Percentiles rank a stretch among this genome's conserved stretches.
Conservation (phyloP, 1,140 invertebrate genomes). For the Magallana angulata region DNA sequence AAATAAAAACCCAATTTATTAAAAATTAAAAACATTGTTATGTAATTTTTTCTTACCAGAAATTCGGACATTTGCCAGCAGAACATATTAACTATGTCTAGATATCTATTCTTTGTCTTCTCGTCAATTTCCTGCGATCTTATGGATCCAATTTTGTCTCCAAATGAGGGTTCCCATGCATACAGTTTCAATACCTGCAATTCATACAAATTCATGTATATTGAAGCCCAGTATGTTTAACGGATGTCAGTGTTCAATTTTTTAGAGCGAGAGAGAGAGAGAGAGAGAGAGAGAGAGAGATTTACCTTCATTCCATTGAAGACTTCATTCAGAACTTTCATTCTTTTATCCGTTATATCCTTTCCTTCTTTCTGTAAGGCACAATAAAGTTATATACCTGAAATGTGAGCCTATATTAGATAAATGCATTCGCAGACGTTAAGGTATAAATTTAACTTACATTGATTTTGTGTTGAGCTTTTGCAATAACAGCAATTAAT, state of each 20-base stretch:
- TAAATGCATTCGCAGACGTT: background rate
- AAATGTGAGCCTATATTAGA: background rate
- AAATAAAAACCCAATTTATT: background rate
- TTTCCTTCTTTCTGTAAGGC: background rate
- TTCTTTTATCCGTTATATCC: background rate
- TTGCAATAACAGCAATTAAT: background rate
- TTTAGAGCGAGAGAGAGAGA: background rate
- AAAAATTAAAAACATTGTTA: background rate
- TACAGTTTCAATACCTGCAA: constrained; percentile 21
- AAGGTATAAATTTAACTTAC: background rate
- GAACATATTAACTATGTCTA: background rate
- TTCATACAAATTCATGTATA: too few species aligned
- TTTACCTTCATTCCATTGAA: constrained; percentile 19
- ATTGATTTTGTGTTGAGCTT: constrained; percentile 13
- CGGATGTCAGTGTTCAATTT: background rate
- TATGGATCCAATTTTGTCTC: constrained; percentile 5
- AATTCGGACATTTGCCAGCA: background rate
- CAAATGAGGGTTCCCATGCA: constrained; percentile 22
- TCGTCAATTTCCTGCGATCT: background rate
- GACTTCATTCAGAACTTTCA: constrained; percentile 15
- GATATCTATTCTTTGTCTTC: constrained; percentile 2
- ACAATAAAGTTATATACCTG: background rate
- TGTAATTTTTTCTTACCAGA: background rate
- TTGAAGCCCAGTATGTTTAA: too few species aligned
- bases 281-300: background rate